Evolutionary conservation across 2,113 vertebrate species (phyloP), one percentile per base, ranked within the genome.

Genomic region (Amazona vittata): DNA sequence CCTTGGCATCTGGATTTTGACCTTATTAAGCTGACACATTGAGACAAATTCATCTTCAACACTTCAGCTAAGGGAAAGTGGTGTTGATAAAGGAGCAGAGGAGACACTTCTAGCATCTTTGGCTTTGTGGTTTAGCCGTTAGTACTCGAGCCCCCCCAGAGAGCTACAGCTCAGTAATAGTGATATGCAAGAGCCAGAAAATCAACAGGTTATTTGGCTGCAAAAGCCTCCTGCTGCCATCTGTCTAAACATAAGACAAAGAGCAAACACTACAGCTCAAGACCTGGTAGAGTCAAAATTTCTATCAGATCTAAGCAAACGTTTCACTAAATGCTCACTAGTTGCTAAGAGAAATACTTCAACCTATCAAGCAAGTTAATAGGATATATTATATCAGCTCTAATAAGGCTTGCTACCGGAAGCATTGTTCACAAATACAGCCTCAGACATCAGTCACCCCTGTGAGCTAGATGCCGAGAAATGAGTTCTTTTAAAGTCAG

Each of bases 1-100:
- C 83, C 93, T 81, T 91, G 84, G 94, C 91, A 94, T 94, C 89
- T 87, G 86, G 86, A 89, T 95, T 93, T 83, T 82, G 63, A 91
- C 95, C 63, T 89, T 77, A 84, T 83, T 89, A 83, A 91, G 44
- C 22, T 85, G 81, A 62, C 77, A 91, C 89, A 87, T 53, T 26
- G 53, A 92, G 83, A 82, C 46, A 91, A 87, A 95, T 93, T 83
- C 70, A 87, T 89, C 86, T 79, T 65, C 62, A 82, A 39, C 77
- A 25, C n/a, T 83, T 84, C 57, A 63, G 49, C 83, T 74, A 35
- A 83, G 25, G 59, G 49, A 63, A 91, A 85, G n/a, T 31, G n/a
- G 63, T 65, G 81, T 5, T 86, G 78, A 76, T 53, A 86, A 89
- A 79, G 74, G 71, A 86, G 73, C 6, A n/a, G 46, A 86, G n/a